A percentile compares a stretch with the other conserved stretches of the same genome.
phyloP scores from a whole-genome alignment of 2,888 invertebrate genomes.

The Helicoverpa assulta region DNA sequence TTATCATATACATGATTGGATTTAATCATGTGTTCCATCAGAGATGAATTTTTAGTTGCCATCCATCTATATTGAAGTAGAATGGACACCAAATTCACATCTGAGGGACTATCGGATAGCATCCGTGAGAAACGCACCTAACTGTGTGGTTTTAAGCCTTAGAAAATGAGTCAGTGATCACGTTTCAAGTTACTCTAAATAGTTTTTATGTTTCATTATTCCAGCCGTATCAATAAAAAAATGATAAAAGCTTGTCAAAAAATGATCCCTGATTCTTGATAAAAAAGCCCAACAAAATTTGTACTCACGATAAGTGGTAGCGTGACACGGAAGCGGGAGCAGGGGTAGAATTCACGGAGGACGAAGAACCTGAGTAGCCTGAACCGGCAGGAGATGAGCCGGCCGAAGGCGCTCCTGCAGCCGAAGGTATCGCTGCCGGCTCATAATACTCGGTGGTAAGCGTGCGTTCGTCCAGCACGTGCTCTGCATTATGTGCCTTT shows the following conservation, averaged over 20 bases:
- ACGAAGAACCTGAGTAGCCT: conserved; percentile 91
- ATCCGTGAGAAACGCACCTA: too few relatives aligned
- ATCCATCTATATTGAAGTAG: too few relatives aligned
- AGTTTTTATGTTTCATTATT: background rate
- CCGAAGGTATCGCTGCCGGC: conserved; percentile 93
- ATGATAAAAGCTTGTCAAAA: conserved; percentile 27
- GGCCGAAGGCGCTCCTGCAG: conserved; percentile 89
- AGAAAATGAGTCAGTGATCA: background rate
- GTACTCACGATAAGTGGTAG: conserved; percentile 87
- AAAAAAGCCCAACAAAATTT: conserved; percentile 61
- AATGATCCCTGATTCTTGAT: conserved; percentile 44
- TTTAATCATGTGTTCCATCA: too few relatives aligned
- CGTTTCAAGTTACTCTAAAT: background rate
- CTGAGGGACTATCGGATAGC: too few relatives aligned
- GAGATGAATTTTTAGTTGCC: too few relatives aligned
- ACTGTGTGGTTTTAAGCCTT: background rate
- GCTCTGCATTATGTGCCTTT: conserved; percentile 97
- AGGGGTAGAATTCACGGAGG: conserved; percentile 89
- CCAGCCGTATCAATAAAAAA: background rate
- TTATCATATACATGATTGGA: too few relatives aligned
- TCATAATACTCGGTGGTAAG: conserved; percentile 98
- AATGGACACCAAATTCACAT: too few relatives aligned
- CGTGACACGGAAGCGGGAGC: conserved; percentile 83
- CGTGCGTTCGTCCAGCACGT: conserved; percentile 96
- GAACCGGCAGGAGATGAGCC: conserved; percentile 90